phyloP scores from a whole-genome alignment of 1,140 invertebrate genomes.

The Drosophila auraria region DNA sequence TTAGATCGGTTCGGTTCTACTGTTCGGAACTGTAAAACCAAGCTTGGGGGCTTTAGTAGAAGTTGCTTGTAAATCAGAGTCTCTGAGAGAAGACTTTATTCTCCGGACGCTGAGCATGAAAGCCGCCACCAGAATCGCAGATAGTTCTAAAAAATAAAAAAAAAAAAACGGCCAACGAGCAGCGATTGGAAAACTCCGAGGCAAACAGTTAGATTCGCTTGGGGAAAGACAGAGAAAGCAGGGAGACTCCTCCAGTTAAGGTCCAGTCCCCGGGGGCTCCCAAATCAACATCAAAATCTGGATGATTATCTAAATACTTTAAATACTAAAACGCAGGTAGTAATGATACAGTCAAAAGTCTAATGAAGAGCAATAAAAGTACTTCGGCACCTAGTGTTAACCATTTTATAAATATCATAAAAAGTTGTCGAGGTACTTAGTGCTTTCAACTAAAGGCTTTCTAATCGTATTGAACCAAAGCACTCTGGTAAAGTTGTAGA shows the following conservation, averaged over 20 bases:
- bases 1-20: conserved; percentile 33
- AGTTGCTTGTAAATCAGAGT: conserved; percentile 21
- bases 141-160: conserved; percentile 19
- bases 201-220: conserved; percentile 17
- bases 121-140: not conserved
- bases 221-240: conserved; percentile 7
- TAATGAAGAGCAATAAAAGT: not conserved
- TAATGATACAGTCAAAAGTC: not conserved
- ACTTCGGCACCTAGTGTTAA: too few relatives aligned
- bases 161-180: not conserved
- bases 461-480: not conserved
- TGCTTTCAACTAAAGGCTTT: too few relatives aligned
- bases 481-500: not conserved
- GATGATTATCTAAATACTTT: not conserved
- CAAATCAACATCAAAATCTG: not conserved
- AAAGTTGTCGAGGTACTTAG: too few relatives aligned
- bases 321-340: too few relatives aligned
- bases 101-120: conserved; percentile 17
- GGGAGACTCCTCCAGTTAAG: not conserved
- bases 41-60: conserved; percentile 19
- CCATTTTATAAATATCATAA: too few relatives aligned
- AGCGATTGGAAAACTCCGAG: conserved; percentile 29
- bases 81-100: conserved; percentile 24
- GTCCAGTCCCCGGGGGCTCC: not conserved
- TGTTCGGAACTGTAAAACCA: conserved; percentile 36